A percentile compares a stretch with the other conserved stretches of the same genome.
Evolutionary conservation across 2,888 invertebrate genomes (phyloP).

Genomic region (Dasysyrphus albostriatus): DNA sequence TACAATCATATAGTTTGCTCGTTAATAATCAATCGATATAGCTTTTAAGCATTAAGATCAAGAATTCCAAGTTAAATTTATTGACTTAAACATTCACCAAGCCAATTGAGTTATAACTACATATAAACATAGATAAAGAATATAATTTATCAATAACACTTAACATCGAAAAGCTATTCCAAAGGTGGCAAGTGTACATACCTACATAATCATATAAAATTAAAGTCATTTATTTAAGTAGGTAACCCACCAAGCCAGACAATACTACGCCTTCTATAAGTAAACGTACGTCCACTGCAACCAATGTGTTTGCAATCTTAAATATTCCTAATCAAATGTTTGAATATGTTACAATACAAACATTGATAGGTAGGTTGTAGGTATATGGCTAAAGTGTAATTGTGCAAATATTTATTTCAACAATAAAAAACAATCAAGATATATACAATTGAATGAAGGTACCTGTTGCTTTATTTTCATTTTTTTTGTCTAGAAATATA

Average conservation of each 20-base stretch:
- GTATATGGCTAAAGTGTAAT: background rate
- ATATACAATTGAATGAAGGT: conserved; percentile 2
- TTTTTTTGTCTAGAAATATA: background rate
- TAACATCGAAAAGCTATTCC: no score
- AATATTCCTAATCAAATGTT: conserved; percentile 7
- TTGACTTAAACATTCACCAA: no score
- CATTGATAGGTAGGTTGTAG: background rate
- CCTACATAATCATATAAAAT: no score
- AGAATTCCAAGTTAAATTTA: no score
- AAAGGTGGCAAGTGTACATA: no score
- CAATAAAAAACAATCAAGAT: background rate
- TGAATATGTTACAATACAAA: conserved; percentile 4
- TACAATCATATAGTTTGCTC: no score
- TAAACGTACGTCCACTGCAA: background rate
- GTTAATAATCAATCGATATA: no score
- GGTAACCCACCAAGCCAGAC: background rate
- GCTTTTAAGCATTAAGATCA: no score
- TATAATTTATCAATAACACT: no score
- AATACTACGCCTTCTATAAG: background rate
- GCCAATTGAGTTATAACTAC: no score
- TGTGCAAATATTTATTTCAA: conserved; percentile 20
- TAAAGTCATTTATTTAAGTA: background rate
- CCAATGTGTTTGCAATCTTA: background rate
- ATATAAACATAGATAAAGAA: no score
- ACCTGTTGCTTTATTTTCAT: conserved; percentile 39